Base-by-base conservation (phyloP, 1,140 invertebrate genomes). In the Drosophila pandora region DNA sequence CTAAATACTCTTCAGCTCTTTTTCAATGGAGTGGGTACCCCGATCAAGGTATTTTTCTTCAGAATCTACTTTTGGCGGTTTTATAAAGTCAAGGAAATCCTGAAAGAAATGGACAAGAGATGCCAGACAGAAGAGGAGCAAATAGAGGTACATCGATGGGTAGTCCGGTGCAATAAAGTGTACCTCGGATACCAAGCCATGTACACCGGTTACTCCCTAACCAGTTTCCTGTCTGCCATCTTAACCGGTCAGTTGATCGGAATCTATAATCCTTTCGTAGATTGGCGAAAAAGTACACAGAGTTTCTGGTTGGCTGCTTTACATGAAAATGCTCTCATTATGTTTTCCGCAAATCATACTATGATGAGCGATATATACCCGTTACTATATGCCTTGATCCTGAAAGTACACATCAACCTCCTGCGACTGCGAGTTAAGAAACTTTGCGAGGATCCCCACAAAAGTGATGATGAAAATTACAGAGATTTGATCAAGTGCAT, bases 401-500 rank as follows among this genome's bases (percentile, higher is more conserved):
- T 83, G 1, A 63, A 70, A 0, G 28, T 9, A 2, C 79, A 83
- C 43, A 10, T 84, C 2, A 22, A 49, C 2, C 25, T 85, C 1
- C n/a, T 85, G 0, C 22, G 23, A 2, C 37, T n/a, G 10, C 37
- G 81, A 3, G 45, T 84, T 6, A 23, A 53, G 8, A 47, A 47
- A 3, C 54, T 85, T 0, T 75, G 77, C 21, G 67, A 32, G 0
- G 61, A 77, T 52, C 48, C 68, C 7, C 12, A 6, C 0, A 59
- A 47, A n/a, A 58, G 32, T 8, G 81, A 77, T 2, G 25, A 9
- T 1, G 53, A 74, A 23, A 54, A 65, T 22, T 30, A 58, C 4
- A 7, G 50, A 12, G 73, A 80, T 0, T 60, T 85, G 22, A 47
- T 47, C 1, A 60, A 28, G 1, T 85, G 81, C 47, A 81, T 85